Percentiles rank a stretch among this genome's conserved stretches.
Evolutionary conservation across 2,888 invertebrate species (phyloP).

Genomic region (Aelia acuminata): DNA sequence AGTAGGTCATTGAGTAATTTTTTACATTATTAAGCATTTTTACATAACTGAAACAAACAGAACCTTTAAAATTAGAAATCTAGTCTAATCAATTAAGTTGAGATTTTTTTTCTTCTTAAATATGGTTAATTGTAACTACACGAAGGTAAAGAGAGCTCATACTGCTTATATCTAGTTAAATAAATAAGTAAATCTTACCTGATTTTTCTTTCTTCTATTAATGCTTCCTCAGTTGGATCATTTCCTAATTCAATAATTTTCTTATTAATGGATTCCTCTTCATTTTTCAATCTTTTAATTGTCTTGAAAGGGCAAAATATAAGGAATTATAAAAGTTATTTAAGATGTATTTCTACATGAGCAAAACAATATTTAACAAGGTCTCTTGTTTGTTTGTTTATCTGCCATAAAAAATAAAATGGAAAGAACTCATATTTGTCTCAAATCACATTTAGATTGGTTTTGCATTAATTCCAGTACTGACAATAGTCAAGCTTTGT

Average conservation of each 20-base stretch:
- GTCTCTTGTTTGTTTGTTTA: neutral
- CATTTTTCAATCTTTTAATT: conserved; percentile 27
- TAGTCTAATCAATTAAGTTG: too few species aligned
- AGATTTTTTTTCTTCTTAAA: too few species aligned
- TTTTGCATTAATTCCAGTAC: too few species aligned
- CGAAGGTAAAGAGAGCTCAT: neutral
- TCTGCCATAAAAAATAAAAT: too few species aligned
- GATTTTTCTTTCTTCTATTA: conserved; percentile 34
- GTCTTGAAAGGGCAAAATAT: neutral
- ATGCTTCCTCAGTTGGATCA: neutral
- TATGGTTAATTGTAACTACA: too few species aligned
- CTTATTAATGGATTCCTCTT: conserved; percentile 27
- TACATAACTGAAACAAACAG: too few species aligned
- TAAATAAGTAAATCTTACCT: neutral
- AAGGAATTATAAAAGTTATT: neutral
- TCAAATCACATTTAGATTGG: too few species aligned
- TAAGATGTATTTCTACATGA: neutral
- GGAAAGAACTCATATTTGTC: too few species aligned
- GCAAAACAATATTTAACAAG: neutral
- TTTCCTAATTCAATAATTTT: neutral
- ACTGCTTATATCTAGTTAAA: neutral
- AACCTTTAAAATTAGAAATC: too few species aligned
- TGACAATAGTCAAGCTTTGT: too few species aligned
- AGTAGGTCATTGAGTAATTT: too few species aligned
- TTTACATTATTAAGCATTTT: too few species aligned